Base-by-base conservation (phyloP, 2,797 vertebrate genomes). In the Mus minutoides region DNA sequence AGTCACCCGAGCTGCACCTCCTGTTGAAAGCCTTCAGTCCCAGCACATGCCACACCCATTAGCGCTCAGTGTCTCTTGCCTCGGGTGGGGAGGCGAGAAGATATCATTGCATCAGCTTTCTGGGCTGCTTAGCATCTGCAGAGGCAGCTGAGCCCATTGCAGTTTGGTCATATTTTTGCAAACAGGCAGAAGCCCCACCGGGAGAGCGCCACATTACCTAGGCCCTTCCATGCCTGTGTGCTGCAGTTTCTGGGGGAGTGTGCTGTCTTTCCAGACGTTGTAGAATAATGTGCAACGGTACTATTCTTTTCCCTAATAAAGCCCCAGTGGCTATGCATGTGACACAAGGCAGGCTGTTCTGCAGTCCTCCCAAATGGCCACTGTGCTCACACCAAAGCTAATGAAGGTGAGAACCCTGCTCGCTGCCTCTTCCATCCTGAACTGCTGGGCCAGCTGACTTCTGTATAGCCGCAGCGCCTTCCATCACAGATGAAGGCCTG, bases 91-190 rank as follows among this genome's bases (percentile, higher is more conserved):
- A 4, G 19, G 17, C 1, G 2, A 62, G 22, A 21, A 60, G 58
- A 40, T 2, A 22, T 0, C 0, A 19, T 91, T 52, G 83, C 94
- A n/a, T 88, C 94, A 91, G 76, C 93, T 97, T 96, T 62, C 94
- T 58, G 75, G 93, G 46, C 87, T 85, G 14, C 87, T 56, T 79
- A 80, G 94, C 90, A 31, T 94, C 96, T 95, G 9, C 3, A 3
- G 77, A 60, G 88, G 97, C 88, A 56, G 96, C 49, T 16, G 95
- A 96, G 92, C 90, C 94, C 87, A 80, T 14, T 97, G 95, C 71
- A 90, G 98, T 98, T 96, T 94, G 96, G 80, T 97, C 94, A 75
- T 93, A 73, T 95, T 98, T 98, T 98, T 93, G 92, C 49, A 96
- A 94, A 94, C 93, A 95, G 96, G 37, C 88, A 95, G 92, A 64